Evolutionary conservation across 2,797 vertebrate species (phyloP).

Genomic region (Sphaeramia orbicularis): DNA sequence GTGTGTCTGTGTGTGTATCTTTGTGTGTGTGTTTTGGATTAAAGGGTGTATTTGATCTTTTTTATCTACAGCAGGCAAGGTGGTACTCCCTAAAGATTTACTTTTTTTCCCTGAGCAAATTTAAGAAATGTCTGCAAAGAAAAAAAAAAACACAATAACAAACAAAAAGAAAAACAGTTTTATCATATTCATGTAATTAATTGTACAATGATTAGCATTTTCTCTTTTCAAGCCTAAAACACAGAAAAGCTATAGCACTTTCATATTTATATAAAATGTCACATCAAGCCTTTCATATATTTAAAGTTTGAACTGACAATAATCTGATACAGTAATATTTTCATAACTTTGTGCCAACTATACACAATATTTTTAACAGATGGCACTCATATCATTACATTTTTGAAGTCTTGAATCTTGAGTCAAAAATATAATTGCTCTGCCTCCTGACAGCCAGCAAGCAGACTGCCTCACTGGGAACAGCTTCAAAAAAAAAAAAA

Average conservation of each 20-base stretch:
- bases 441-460: slow-evolving; percentile 58
- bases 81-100: slow-evolving; percentile 80
- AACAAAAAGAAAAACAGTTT: slow-evolving; percentile 75
- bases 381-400: slow-evolving; percentile 54
- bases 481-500: slow-evolving; percentile 46
- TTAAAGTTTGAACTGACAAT: slow-evolving; percentile 46
- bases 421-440: slow-evolving; percentile 63
- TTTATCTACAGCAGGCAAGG: slow-evolving; percentile 80
- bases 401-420: slow-evolving; percentile 58
- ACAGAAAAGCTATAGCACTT: slow-evolving; percentile 40
- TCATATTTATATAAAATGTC: slow-evolving; percentile 56
- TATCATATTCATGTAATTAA: slow-evolving; percentile 80
- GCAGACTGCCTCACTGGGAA: slow-evolving; percentile 53
- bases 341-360: slow-evolving; percentile 41
- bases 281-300: slow-evolving; percentile 46
- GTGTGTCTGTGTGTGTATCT: slow-evolving; percentile 29
- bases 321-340: slow-evolving; percentile 41
- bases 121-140: slow-evolving; percentile 73
- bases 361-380: slow-evolving; percentile 57
- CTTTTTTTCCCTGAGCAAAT: slow-evolving; percentile 72
- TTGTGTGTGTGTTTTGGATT: slow-evolving; percentile 67
- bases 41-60: slow-evolving; percentile 84
- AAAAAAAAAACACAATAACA: slow-evolving; percentile 66
- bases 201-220: slow-evolving; percentile 80
- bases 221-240: slow-evolving; percentile 70